Evolutionary conservation across 2,888 invertebrate genomes (phyloP).

Genomic region (Synanthedon andrenaeformis): DNA sequence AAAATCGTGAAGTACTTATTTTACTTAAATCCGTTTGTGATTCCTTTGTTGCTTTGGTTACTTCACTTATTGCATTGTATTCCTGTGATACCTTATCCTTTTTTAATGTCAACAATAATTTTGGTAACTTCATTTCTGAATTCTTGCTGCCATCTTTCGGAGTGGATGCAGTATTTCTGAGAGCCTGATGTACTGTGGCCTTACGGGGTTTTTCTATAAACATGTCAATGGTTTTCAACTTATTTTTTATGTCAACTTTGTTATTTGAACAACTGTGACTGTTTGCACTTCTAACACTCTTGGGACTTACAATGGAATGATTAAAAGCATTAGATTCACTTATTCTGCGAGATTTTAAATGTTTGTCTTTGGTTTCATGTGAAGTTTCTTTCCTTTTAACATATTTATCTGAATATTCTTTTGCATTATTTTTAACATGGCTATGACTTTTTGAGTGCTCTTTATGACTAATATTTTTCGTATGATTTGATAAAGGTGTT

Average conservation of each 20-base stretch:
- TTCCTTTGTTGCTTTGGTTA: constrained; percentile 32
- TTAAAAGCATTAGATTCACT: constrained; percentile 29
- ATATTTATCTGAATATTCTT: constrained; percentile 48
- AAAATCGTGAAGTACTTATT: constrained; percentile 17
- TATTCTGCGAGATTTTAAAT: constrained; percentile 25
- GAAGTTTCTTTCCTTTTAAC: constrained; percentile 47
- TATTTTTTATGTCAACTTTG: constrained; percentile 38
- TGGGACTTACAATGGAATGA: constrained; percentile 39
- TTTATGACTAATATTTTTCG: constrained; percentile 21
- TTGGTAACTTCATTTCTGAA: constrained; percentile 19
- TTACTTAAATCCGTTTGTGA: constrained; percentile 31
- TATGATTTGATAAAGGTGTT: constrained; percentile 27
- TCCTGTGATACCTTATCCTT: neutral
- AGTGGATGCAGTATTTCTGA: constrained; percentile 39
- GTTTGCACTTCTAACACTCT: constrained; percentile 17
- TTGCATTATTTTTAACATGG: constrained; percentile 24
- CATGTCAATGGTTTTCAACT: constrained; percentile 52
- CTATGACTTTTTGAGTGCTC: constrained; percentile 27
- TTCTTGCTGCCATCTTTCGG: constrained; percentile 17
- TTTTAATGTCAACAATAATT: constrained; percentile 5
- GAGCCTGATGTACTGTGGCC: constrained; percentile 29
- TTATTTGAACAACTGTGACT: constrained; percentile 15
- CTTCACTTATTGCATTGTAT: constrained; percentile 7
- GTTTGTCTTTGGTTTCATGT: constrained; percentile 26
- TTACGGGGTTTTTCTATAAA: constrained; percentile 46